These are phyloP conservation scores for Drosophila fuyamai DNA, from an alignment of 1,140 invertebrate species.

Conservation along the genomic window DNA sequence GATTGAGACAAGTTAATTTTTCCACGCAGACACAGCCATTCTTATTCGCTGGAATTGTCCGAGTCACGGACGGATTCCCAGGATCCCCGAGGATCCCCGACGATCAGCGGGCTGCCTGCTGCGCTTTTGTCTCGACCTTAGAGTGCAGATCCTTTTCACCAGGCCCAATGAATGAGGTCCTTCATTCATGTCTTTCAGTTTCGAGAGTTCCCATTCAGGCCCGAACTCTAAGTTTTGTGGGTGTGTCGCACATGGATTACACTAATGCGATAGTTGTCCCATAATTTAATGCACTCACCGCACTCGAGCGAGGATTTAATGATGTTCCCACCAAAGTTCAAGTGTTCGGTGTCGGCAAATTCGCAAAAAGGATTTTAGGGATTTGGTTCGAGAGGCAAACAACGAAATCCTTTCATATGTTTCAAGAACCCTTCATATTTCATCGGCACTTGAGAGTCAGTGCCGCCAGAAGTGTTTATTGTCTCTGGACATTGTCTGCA, in stretches of 20 bases:
- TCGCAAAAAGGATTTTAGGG: slow-evolving; percentile 73
- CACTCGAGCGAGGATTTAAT: slow-evolving; percentile 71
- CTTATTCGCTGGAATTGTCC: slow-evolving; percentile 35
- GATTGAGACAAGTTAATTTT: slow-evolving; percentile 64
- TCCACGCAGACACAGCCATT: slow-evolving; percentile 23
- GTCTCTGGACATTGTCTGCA: slow-evolving; percentile 46
- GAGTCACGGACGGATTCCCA: slow-evolving; percentile 59
- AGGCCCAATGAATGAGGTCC: slow-evolving; percentile 53
- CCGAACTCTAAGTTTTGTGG: slow-evolving; percentile 41
- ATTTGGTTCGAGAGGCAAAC: slow-evolving; percentile 35
- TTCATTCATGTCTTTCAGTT: slow-evolving; percentile 61
- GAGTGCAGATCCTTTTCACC: slow-evolving; percentile 38
- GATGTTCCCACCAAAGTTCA: slow-evolving; percentile 74
- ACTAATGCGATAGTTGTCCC: slow-evolving; percentile 74
- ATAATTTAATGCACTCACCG: slow-evolving; percentile 70
- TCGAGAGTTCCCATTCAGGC: slow-evolving; percentile 41
- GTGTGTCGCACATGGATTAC: slow-evolving; percentile 77
- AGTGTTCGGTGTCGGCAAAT: slow-evolving; percentile 67
- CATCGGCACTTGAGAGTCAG: slow-evolving; percentile 67
- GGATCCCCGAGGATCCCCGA: slow-evolving; percentile 48
- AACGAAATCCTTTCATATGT: slow-evolving; percentile 68
- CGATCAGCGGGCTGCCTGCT: slow-evolving; percentile 59
- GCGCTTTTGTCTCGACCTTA: slow-evolving; percentile 58
- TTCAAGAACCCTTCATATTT: slow-evolving; percentile 76
- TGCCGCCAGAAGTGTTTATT: slow-evolving; percentile 65